These are phyloP conservation scores for Parazoanthus darwini DNA, from an alignment of 92 coral and sea anemone genomes.

Conservation along the genomic window DNA sequence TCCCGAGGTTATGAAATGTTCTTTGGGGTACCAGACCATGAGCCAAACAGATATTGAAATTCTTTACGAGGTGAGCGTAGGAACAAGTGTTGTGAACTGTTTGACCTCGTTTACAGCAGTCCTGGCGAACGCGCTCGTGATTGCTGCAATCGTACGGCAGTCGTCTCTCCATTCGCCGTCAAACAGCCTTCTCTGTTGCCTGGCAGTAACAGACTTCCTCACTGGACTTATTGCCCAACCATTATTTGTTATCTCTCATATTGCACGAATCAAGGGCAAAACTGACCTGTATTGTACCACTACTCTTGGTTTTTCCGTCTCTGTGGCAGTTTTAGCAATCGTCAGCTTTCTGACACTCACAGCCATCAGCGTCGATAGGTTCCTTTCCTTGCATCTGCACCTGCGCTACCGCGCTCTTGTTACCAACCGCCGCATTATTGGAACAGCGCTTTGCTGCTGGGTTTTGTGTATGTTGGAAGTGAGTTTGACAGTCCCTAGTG, in stretches of 20 bases:
- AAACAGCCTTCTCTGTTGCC: slow-evolving; percentile 23
- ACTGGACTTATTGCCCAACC: slow-evolving; percentile 37
- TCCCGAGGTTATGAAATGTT: slow-evolving; percentile 22
- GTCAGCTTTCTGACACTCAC: slow-evolving; percentile 38
- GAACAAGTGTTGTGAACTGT: slow-evolving; percentile 29
- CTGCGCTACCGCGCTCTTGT: slow-evolving; percentile 35
- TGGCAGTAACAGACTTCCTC: slow-evolving; percentile 29
- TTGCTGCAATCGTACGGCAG: slow-evolving; percentile 22
- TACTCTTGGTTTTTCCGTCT: slow-evolving; percentile 35
- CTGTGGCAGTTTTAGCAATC: slow-evolving; percentile 30
- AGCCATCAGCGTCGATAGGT: slow-evolving; percentile 32
- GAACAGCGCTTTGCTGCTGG: slow-evolving; percentile 35
- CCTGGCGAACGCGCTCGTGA: slow-evolving; percentile 33
- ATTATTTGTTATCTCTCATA: slow-evolving; percentile 36
- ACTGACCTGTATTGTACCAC: slow-evolving; percentile 30
- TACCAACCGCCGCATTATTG: slow-evolving; percentile 22
- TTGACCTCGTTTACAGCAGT: slow-evolving; percentile 26
- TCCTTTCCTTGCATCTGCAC: slow-evolving; percentile 28
- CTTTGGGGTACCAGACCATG: slow-evolving; percentile 38
- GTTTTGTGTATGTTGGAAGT: slow-evolving; percentile 7
- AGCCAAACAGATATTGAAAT: slow-evolving; percentile 32
- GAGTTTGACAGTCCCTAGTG: slow-evolving; percentile 15
- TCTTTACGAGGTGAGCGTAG: slow-evolving; percentile 42
- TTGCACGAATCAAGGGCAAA: slow-evolving; percentile 20
- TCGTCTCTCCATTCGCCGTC: slow-evolving; percentile 28